A percentile compares a stretch with the other conserved stretches of the same genome.
These are phyloP conservation scores for Drosophila lacertosa DNA, from an alignment of 1,140 invertebrate genomes.

Conservation along the genomic window DNA sequence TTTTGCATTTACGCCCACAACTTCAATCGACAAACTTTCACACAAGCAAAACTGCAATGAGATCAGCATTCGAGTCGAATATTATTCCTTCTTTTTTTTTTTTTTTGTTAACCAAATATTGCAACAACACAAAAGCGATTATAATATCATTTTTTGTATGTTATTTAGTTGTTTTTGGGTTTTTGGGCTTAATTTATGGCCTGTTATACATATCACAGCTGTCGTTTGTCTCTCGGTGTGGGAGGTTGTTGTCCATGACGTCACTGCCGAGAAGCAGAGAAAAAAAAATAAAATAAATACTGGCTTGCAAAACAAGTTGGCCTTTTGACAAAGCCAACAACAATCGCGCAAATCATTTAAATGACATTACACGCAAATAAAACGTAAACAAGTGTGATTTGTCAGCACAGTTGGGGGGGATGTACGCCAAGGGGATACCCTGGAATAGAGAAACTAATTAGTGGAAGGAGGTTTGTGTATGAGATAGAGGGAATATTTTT, in stretches of 20 bases:
- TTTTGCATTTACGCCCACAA: constrained; percentile 43
- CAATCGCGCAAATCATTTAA: constrained; percentile 76
- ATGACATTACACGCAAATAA: constrained; percentile 81
- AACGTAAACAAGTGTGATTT: constrained; percentile 55
- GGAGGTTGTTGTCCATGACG: constrained; percentile 67
- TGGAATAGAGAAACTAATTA: neutral
- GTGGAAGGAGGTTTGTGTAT: too few species aligned
- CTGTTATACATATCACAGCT: constrained; percentile 69
- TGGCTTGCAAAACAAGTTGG: constrained; percentile 70
- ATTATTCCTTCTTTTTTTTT: constrained; percentile 36
- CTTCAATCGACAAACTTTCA: constrained; percentile 46
- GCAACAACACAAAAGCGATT: constrained; percentile 38
- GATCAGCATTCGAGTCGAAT: constrained; percentile 57
- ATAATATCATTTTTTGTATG: constrained; percentile 29
- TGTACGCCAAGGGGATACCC: constrained; percentile 8
- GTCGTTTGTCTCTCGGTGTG: constrained; percentile 38
- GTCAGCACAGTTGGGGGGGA: neutral
- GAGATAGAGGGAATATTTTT: too few species aligned
- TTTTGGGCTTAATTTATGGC: constrained; percentile 62
- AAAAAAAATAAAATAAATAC: constrained; percentile 27
- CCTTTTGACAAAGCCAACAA: constrained; percentile 64
- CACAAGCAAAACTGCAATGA: constrained; percentile 68
- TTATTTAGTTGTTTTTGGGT: constrained; percentile 16
- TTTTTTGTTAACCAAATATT: constrained; percentile 26
- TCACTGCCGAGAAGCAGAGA: constrained; percentile 66